These are phyloP conservation scores for Vidua macroura DNA, from an alignment of 2,113 vertebrate genomes.

Conservation along the genomic window DNA sequence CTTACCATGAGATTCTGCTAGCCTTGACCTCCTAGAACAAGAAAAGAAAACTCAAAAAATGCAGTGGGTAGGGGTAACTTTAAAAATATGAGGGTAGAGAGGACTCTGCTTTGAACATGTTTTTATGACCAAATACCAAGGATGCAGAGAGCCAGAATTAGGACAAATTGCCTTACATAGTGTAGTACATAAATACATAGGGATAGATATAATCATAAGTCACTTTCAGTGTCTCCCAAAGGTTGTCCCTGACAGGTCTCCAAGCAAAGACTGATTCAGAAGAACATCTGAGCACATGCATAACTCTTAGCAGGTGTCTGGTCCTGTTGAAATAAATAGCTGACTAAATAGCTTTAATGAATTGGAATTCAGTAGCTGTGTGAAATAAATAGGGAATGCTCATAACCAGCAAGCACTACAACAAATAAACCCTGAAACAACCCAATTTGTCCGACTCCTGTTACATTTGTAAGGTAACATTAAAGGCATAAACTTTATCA, in stretches of 20 bases:
- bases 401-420: background rate
- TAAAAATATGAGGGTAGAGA: background rate
- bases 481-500: background rate
- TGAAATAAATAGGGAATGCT: background rate
- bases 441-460: background rate
- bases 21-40: background rate
- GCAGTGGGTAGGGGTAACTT: background rate
- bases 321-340: background rate
- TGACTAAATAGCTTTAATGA: background rate
- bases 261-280: background rate
- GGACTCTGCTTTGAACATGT: background rate
- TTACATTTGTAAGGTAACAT: background rate
- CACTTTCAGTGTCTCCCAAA: background rate
- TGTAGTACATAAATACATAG: background rate
- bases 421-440: conserved; percentile 2
- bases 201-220: background rate
- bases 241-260: background rate
- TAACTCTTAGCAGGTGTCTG: background rate
- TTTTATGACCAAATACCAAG: background rate
- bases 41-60: background rate
- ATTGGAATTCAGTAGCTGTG: background rate
- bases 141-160: background rate
- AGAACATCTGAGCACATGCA: background rate
- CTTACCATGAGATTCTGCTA: background rate
- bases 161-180: background rate